Evolutionary conservation across 2,888 invertebrate species (phyloP).

Genomic region (Caenorhabditis sinica): DNA sequence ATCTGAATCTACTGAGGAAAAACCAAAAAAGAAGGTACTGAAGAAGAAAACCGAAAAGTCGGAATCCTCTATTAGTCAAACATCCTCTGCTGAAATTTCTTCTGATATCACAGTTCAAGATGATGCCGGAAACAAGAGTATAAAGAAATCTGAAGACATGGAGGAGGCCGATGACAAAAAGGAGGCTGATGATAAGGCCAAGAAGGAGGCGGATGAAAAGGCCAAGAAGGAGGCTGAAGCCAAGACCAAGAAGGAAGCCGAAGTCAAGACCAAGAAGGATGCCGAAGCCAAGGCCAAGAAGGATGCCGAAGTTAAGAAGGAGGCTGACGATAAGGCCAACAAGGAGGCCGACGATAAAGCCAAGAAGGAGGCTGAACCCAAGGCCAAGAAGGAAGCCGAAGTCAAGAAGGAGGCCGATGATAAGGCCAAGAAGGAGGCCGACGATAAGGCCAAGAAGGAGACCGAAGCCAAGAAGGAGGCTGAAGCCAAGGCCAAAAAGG

Average conservation of each 20-base stretch:
- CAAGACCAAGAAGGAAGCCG: slow-evolving; percentile 43
- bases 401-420: slow-evolving; percentile 42
- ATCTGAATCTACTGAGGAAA: slow-evolving; percentile 21
- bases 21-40: slow-evolving; percentile 37
- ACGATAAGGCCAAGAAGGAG: slow-evolving; percentile 42
- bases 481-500: slow-evolving; percentile 39
- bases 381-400: slow-evolving; percentile 36
- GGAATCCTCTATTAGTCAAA: slow-evolving; percentile 45
- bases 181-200: slow-evolving; percentile 28
- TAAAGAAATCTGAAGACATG: slow-evolving; percentile 41
- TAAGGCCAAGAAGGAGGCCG: slow-evolving; percentile 27
- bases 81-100: slow-evolving; percentile 3
- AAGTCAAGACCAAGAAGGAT: slow-evolving; percentile 48
- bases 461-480: slow-evolving; percentile 41
- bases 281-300: slow-evolving; percentile 45
- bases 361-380: slow-evolving; percentile 39
- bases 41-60: slow-evolving; percentile 62
- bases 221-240: slow-evolving; percentile 31
- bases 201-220: slow-evolving; percentile 42
- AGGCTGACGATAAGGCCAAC: slow-evolving; percentile 52
- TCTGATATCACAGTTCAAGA: slow-evolving; percentile 11
- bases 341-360: slow-evolving; percentile 44
- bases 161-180: slow-evolving; percentile 44
- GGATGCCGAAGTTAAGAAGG: slow-evolving; percentile 33
- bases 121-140: neutral